These are phyloP conservation scores for Danionella cerebrum DNA, from an alignment of 2,113 vertebrate genomes.

Conservation along the genomic window DNA sequence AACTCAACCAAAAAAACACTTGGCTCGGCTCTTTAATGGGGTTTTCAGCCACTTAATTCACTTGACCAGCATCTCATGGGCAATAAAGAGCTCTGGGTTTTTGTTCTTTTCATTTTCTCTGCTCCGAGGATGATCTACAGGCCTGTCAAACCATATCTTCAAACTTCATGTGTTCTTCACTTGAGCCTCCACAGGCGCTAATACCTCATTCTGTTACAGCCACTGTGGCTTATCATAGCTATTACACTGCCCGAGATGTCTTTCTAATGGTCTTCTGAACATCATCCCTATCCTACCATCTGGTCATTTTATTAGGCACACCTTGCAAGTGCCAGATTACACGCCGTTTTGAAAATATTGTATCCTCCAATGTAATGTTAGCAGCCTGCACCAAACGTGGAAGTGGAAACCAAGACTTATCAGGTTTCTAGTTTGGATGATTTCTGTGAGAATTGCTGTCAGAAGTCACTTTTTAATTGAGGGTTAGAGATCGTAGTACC, in stretches of 20 bases:
- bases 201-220: neutral
- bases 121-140: neutral
- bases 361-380: too few relatives aligned
- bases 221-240: neutral
- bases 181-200: neutral
- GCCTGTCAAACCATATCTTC: neutral
- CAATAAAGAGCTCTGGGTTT: neutral
- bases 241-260: neutral
- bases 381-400: too few relatives aligned
- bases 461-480: too few relatives aligned
- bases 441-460: too few relatives aligned
- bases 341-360: too few relatives aligned
- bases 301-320: neutral
- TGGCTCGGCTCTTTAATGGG: slow-evolving; percentile 14
- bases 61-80: neutral
- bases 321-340: neutral
- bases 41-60: slow-evolving; percentile 25
- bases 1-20: neutral
- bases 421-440: too few relatives aligned
- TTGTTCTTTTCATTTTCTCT: neutral
- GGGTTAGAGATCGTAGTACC: too few relatives aligned
- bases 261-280: neutral
- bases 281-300: neutral
- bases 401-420: too few relatives aligned
- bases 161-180: neutral